phyloP scores from a whole-genome alignment of 2,888 invertebrate species.

The Agonopterix heracliana region DNA sequence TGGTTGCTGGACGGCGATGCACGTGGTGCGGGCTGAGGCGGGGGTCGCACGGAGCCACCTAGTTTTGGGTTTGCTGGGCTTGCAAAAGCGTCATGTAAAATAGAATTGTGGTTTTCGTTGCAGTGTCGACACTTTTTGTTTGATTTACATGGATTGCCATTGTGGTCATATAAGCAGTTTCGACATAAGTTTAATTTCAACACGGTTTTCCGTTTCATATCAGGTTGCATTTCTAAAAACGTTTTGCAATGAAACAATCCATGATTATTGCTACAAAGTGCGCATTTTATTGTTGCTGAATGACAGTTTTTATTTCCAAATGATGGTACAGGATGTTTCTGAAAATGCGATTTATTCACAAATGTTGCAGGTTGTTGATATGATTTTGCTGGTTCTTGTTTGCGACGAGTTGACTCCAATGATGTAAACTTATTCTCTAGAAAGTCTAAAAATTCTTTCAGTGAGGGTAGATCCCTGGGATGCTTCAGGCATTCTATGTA shows the following conservation, averaged over 20 bases:
- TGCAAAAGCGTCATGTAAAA: constrained; percentile 11
- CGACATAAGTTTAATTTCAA: constrained; percentile 11
- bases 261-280: constrained; percentile 3
- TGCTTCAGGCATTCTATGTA: constrained; percentile 13
- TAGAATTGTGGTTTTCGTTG: constrained; percentile 7
- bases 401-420: constrained; percentile 10
- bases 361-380: background rate
- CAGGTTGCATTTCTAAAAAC: constrained; percentile 3
- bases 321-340: background rate
- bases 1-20: no score
- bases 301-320: background rate
- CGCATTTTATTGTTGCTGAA: background rate
- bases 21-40: no score
- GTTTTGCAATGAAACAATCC: constrained; percentile 5
- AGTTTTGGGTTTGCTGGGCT: background rate
- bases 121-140: constrained; percentile 10
- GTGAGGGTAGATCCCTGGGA: constrained; percentile 11
- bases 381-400: background rate
- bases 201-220: constrained; percentile 2
- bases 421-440: constrained; percentile 17
- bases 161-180: constrained; percentile 15
- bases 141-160: constrained; percentile 14
- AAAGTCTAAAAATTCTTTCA: constrained; percentile 15
- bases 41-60: background rate
- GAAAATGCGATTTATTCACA: background rate